Conservation (phyloP, 2,113 vertebrate genomes). For the Grus americana region DNA sequence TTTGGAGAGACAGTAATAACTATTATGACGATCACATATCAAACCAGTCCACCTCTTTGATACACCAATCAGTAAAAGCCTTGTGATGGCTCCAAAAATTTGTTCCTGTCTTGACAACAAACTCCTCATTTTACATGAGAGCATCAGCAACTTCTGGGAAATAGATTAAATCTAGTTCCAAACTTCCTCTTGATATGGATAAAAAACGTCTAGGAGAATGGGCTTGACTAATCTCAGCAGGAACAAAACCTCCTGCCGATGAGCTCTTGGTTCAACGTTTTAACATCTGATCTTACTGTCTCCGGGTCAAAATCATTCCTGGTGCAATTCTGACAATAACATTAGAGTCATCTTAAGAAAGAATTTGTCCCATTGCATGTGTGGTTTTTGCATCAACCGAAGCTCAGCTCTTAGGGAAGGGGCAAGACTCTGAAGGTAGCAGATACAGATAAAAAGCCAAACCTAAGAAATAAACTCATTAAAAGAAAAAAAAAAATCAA, state of each 20-base stretch:
- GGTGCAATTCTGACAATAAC: neutral
- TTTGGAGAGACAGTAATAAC: neutral
- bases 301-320: neutral
- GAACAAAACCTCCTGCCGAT: conserved; percentile 36
- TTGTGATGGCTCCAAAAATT: neutral
- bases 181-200: conserved; percentile 19
- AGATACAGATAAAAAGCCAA: neutral
- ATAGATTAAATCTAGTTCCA: neutral
- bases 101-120: neutral
- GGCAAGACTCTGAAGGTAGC: conserved; percentile 1
- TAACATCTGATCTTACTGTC: conserved; percentile 17
- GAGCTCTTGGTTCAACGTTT: conserved; percentile 17
- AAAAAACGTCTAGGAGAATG: neutral
- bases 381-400: neutral
- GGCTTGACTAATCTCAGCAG: neutral
- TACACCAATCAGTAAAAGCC: neutral
- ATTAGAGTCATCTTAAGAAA: neutral
- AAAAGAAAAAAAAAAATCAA: neutral
- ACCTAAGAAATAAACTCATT: conserved; percentile 1
- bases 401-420: neutral
- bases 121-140: neutral
- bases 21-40: neutral
- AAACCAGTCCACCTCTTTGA: neutral
- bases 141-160: conserved; percentile 19
- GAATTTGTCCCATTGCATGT: neutral